phyloP scores from a whole-genome alignment of 2,113 vertebrate genomes.

The Onychorhynchus coronatus region DNA sequence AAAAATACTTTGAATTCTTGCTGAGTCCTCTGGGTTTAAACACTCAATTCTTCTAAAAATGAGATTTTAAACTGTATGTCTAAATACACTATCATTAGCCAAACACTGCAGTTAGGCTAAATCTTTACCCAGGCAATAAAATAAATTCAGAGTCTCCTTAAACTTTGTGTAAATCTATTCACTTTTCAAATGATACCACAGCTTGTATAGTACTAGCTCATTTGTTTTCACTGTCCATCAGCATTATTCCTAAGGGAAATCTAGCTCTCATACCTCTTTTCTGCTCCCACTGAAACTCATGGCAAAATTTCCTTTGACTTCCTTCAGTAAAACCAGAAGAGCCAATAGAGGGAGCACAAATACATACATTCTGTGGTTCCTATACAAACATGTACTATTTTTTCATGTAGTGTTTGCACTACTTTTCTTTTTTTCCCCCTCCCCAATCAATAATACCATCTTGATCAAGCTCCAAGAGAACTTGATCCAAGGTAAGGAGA shows the following conservation, averaged over 20 bases:
- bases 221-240: background rate
- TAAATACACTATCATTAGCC: background rate
- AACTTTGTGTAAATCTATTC: background rate
- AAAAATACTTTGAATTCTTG: background rate
- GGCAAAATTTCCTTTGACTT: background rate
- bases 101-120: background rate
- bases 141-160: background rate
- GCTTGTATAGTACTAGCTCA: background rate
- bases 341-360: constrained; percentile 63
- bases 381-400: background rate
- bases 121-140: background rate
- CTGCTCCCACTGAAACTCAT: background rate
- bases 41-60: background rate
- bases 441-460: background rate
- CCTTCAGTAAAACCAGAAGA: background rate
- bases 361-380: background rate
- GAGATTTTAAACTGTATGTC: background rate
- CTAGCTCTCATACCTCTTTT: background rate
- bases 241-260: background rate
- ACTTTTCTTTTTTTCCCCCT: rapidly evolving
- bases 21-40: background rate
- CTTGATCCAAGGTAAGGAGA: background rate
- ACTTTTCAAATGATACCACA: background rate
- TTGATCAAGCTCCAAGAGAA: background rate
- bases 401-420: background rate